Conservation (phyloP, 2,113 vertebrate genomes). For the Daboia siamensis region DNA sequence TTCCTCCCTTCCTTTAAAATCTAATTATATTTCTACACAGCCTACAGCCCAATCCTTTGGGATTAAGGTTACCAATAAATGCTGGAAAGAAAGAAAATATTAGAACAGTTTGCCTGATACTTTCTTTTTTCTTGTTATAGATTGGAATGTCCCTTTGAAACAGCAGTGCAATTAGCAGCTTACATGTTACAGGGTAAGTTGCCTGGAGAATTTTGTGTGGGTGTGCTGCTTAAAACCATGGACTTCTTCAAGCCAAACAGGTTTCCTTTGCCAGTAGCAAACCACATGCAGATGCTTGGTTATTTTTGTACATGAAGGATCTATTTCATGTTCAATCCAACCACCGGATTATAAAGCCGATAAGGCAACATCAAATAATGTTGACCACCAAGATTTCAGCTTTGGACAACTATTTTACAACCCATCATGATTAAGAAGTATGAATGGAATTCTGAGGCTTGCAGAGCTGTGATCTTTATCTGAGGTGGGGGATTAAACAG, state of each 20-base stretch:
- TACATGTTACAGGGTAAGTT: constrained; percentile 91
- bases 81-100: background rate
- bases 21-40: background rate
- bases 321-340: background rate
- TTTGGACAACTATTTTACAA: background rate
- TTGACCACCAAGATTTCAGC: background rate
- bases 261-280: background rate
- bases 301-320: background rate
- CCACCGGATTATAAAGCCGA: background rate
- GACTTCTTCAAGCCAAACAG: background rate
- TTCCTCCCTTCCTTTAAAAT: background rate
- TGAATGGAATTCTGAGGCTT: constrained; percentile 2
- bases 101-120: constrained; percentile 9
- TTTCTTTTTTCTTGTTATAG: constrained; percentile 65
- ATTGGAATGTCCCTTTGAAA: constrained; percentile 92
- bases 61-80: background rate
- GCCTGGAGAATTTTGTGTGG: background rate
- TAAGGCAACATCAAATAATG: background rate
- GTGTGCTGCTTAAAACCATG: background rate
- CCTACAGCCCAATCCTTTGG: background rate
- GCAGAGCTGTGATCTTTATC: background rate
- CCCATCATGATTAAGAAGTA: background rate
- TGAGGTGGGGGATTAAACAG: background rate
- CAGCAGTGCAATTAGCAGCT: constrained; percentile 86
- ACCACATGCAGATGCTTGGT: background rate